A percentile compares a stretch with the other conserved stretches of the same genome.
phyloP scores from a whole-genome alignment of 64 coral and sea anemone species.

The Orbicella faveolata region DNA sequence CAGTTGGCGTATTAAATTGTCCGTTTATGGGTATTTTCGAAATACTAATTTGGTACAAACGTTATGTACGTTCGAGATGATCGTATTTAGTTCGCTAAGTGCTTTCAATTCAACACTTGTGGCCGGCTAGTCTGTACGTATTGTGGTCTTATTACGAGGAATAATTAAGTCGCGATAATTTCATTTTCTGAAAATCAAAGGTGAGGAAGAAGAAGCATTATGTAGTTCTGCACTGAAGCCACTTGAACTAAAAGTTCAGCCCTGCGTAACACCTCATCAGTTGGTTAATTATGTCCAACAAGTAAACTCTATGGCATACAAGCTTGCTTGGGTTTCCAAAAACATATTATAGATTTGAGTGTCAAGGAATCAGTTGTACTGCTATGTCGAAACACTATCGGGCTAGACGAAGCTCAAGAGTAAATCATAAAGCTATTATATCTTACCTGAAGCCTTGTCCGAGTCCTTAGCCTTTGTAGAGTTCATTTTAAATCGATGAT shows the following conservation, averaged over 20 bases:
- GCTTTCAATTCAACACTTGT: not conserved
- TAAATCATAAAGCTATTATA: not conserved
- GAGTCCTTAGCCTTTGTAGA: not conserved
- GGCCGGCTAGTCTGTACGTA: not conserved
- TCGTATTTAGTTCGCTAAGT: not conserved
- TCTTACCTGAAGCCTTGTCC: conserved; percentile 11
- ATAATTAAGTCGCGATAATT: not conserved
- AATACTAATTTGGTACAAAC: not conserved
- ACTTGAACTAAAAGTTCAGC: not conserved
- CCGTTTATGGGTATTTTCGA: not conserved
- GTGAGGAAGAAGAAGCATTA: not conserved
- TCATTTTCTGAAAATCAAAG: not conserved
- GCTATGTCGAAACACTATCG: not conserved
- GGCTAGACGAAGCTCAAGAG: not conserved
- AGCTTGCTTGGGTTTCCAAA: not conserved
- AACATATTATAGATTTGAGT: not conserved
- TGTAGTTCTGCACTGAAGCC: not conserved
- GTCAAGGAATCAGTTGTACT: not conserved
- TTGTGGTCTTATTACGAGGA: not conserved
- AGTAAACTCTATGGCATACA: not conserved
- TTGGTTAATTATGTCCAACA: not conserved
- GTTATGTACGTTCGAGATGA: not conserved
- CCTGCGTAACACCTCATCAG: not conserved
- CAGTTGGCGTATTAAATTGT: not conserved
- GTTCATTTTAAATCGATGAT: conserved; percentile 12